Base-by-base conservation (phyloP, 2,888 invertebrate species). In the Melanotus villosus region DNA sequence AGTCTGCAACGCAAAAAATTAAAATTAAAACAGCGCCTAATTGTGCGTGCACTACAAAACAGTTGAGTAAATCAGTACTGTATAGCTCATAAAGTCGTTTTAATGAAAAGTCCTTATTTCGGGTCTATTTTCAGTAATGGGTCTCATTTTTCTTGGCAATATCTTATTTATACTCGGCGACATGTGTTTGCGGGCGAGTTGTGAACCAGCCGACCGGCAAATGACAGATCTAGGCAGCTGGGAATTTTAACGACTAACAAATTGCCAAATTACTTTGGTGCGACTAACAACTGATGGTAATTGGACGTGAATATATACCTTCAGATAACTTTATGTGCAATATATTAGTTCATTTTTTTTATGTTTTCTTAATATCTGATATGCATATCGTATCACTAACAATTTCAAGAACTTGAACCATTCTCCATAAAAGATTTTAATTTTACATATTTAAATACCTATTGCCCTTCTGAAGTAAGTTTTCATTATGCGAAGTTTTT, bases 231-330 rank as follows among this genome's bases (percentile, higher is more conserved):
- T 78, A 81, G 81, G 81, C 85, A 85, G 85, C 85, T 85, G 85
- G 81, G 85, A 85, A 85, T 85, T 84, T 85, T 85, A 85, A 85
- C 85, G 85, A 85, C 85, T 84, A 85, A 85, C 85, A 85, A 85
- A 85, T 85, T 85, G 84, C 84, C 84, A 84, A 85, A 85, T 85
- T 85, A 84, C 84, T 84, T 77, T 80, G 79, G 79, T 78, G 79
- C 79, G 81, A 68, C 79, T 79, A 82, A 83, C 82, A 80, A 80
- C 80, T 80, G 81, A 82, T 82, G 83, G 81, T 84, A 84, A 84
- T 84, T 84, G 83, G 84, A 84, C 84, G 84, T 84, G 82, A 84
- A 84, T 84, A 83, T 84, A 84, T 82, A 80, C 79, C 74, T 71
- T 64, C 23, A 45, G 70, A 70, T 70, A 70, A 65, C 38, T 67